A percentile compares a stretch with the other conserved stretches of the same genome.
phyloP scores from a whole-genome alignment of 2,113 vertebrate genomes.

The Forbesichthys papilliferus region DNA sequence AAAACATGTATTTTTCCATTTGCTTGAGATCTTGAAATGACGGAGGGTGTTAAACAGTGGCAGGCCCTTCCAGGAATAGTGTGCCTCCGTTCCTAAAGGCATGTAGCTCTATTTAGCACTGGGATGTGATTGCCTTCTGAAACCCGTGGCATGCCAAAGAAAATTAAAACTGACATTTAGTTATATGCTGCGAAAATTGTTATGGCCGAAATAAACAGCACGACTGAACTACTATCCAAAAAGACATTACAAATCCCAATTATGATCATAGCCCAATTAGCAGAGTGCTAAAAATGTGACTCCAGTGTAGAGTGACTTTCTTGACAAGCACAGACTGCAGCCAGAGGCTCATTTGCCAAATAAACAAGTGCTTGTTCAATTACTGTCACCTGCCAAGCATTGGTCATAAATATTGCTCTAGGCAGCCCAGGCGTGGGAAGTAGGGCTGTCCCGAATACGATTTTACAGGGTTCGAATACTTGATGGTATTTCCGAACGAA shows the following conservation, averaged over 20 bases:
- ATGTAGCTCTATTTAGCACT: too few relatives aligned
- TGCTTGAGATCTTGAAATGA: constrained; percentile 7
- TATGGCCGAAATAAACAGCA: constrained; percentile 11
- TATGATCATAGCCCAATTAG: constrained; percentile 54
- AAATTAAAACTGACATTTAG: too few relatives aligned
- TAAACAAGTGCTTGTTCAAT: constrained; percentile 63
- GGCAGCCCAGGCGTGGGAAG: constrained; percentile 37
- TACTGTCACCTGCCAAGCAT: constrained; percentile 64
- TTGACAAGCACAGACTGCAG: constrained; percentile 26
- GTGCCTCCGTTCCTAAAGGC: background rate
- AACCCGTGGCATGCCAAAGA: too few relatives aligned
- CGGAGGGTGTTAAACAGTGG: constrained; percentile 8
- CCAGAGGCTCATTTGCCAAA: constrained; percentile 56
- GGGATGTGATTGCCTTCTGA: too few relatives aligned
- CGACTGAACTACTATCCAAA: constrained; percentile 22
- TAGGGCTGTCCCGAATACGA: too few relatives aligned
- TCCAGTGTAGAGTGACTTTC: constrained; percentile 35
- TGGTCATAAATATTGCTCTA: constrained; percentile 61
- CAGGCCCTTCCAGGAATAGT: background rate
- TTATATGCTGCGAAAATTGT: background rate
- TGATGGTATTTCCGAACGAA: too few relatives aligned
- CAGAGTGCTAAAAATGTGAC: constrained; percentile 45
- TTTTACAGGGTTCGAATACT: too few relatives aligned
- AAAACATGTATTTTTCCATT: constrained; percentile 3
- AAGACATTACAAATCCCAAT: constrained; percentile 44